These are phyloP conservation scores for Aphodius granarius DNA, from an alignment of 2,888 invertebrate genomes.

Conservation along the genomic window DNA sequence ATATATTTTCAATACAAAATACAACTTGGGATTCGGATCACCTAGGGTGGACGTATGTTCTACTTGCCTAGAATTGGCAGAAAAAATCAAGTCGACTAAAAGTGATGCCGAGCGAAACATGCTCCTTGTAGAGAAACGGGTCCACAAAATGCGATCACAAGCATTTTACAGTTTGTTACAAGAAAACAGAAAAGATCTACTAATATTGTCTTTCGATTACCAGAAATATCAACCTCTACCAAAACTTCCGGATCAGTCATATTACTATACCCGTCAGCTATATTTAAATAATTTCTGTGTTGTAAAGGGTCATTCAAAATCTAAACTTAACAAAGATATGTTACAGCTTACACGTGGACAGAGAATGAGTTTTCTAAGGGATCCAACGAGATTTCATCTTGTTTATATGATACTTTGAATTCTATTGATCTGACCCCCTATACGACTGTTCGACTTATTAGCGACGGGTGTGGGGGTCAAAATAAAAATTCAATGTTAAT, in stretches of 20 bases:
- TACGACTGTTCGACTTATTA: not conserved
- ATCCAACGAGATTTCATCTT: conserved; percentile 1
- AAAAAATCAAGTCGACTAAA: conserved; percentile 18
- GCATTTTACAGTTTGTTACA: too few species aligned
- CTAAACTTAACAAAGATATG: conserved; percentile 22
- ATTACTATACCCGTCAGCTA: conserved; percentile 44
- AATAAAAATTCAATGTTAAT: not conserved
- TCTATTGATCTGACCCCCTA: not conserved
- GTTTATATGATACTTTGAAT: not conserved
- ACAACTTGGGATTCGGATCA: too few species aligned
- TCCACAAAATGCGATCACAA: too few species aligned
- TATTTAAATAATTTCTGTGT: conserved; percentile 45
- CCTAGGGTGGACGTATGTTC: conserved; percentile 24
- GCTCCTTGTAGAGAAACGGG: conserved; percentile 6
- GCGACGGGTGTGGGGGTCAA: not conserved
- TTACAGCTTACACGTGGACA: conserved; percentile 17
- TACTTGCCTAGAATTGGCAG: conserved; percentile 28
- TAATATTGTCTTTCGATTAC: conserved; percentile 40
- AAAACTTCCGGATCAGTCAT: conserved; percentile 43
- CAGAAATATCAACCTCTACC: conserved; percentile 44
- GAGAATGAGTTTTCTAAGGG: conserved; percentile 6
- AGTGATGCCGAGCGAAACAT: conserved; percentile 6
- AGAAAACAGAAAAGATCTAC: conserved; percentile 15
- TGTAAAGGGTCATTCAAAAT: conserved; percentile 40
- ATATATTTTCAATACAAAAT: conserved; percentile 1